These are phyloP conservation scores for Ispidina lecontei DNA, from an alignment of 2,797 vertebrate genomes.

Conservation along the genomic window DNA sequence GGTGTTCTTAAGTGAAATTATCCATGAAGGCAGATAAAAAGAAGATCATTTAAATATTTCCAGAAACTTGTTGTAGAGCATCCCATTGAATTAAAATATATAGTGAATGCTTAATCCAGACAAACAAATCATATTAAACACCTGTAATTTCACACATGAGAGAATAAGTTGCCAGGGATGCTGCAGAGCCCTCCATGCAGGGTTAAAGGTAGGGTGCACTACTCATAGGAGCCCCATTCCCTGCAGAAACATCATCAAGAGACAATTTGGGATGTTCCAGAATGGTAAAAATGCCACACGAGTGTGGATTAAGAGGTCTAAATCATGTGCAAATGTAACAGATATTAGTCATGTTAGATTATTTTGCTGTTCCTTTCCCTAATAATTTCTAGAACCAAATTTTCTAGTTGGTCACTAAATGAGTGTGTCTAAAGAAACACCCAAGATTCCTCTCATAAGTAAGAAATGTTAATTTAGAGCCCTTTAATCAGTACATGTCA, in stretches of 20 bases:
- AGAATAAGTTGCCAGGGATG: background rate
- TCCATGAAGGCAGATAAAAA: background rate
- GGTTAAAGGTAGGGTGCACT: background rate
- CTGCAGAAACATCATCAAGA: background rate
- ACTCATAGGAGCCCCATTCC: background rate
- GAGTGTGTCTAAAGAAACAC: background rate
- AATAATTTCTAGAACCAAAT: background rate
- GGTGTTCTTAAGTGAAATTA: background rate
- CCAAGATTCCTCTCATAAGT: background rate
- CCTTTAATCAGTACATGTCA: background rate
- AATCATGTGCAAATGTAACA: background rate
- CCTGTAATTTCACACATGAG: background rate
- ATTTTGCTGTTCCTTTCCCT: background rate
- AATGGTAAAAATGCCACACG: background rate
- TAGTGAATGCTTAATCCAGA: background rate
- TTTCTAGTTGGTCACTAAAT: background rate
- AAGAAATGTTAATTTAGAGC: background rate
- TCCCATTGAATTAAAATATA: background rate
- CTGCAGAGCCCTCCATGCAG: accelerated
- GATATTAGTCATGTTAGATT: accelerated
- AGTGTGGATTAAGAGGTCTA: background rate
- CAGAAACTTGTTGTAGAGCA: background rate
- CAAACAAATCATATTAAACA: background rate
- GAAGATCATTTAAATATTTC: background rate
- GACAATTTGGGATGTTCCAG: background rate